phyloP scores from a whole-genome alignment of 2,888 invertebrate genomes.

The Tortricodes alternella region DNA sequence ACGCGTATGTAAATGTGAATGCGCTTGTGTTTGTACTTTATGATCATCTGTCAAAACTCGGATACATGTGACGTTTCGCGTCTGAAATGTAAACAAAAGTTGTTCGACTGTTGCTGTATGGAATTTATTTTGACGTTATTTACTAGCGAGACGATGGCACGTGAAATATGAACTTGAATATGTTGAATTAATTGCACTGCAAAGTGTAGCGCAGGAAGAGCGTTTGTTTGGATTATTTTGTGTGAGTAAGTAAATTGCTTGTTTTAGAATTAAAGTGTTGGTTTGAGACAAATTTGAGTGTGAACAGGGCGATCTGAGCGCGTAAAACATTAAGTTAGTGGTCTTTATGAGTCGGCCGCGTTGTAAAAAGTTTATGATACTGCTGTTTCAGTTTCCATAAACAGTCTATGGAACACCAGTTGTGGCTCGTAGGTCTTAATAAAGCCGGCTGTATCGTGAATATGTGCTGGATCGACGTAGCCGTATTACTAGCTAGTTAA shows the following conservation, averaged over 20 bases:
- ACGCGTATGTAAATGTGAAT: slow-evolving; percentile 71
- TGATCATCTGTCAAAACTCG: slow-evolving; percentile 79
- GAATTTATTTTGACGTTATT: slow-evolving; percentile 67
- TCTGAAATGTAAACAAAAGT: slow-evolving; percentile 80
- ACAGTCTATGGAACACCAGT: slow-evolving; percentile 35
- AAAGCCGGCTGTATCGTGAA: slow-evolving; percentile 14
- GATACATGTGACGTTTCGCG: slow-evolving; percentile 78
- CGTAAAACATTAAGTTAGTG: slow-evolving; percentile 50
- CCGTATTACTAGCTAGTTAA: slow-evolving; percentile 5
- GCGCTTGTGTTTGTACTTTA: slow-evolving; percentile 73
- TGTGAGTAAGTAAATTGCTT: slow-evolving; percentile 71
- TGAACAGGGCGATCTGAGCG: slow-evolving; percentile 48
- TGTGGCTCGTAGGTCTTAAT: slow-evolving; percentile 26
- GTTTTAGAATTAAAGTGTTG: slow-evolving; percentile 49
- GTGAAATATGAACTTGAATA: slow-evolving; percentile 76
- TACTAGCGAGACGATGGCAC: slow-evolving; percentile 64
- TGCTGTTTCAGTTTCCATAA: slow-evolving; percentile 46
- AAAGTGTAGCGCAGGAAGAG: slow-evolving; percentile 54
- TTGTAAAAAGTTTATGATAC: slow-evolving; percentile 51
- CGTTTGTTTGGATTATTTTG: slow-evolving; percentile 70
- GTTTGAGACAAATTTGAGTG: slow-evolving; percentile 49
- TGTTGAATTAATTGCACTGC: slow-evolving; percentile 69
- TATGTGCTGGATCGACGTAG: slow-evolving; percentile 2
- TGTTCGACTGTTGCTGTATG: slow-evolving; percentile 52
- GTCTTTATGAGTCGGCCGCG: slow-evolving; percentile 49